Evolutionary conservation across 2,797 vertebrate species (phyloP).

Genomic region (Sardinella longiceps): DNA sequence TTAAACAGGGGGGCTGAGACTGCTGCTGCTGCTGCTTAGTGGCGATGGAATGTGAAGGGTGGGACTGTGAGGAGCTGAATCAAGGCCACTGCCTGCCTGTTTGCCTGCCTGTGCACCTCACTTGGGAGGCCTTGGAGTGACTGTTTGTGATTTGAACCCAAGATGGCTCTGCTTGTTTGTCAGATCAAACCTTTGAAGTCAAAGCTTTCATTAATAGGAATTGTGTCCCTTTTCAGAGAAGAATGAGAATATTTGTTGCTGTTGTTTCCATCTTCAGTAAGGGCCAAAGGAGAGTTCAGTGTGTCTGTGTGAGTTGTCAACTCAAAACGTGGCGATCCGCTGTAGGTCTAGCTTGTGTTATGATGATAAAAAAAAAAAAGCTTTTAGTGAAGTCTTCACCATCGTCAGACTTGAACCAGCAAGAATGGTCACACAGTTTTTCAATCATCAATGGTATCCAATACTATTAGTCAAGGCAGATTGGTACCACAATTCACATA

Average conservation of each 20-base stretch:
- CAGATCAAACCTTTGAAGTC: background rate
- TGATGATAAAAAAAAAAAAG: background rate
- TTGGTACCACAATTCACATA: background rate
- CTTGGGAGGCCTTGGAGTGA: background rate
- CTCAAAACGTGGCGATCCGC: background rate
- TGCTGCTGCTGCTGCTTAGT: conserved; percentile 56
- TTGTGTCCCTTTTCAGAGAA: conserved; percentile 21
- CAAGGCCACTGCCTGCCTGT: background rate
- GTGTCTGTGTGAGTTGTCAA: background rate
- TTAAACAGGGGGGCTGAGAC: conserved; percentile 62
- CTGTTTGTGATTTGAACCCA: background rate
- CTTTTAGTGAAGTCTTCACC: background rate
- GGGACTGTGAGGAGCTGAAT: conserved; percentile 11
- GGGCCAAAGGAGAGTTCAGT: background rate
- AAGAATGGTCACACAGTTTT: background rate
- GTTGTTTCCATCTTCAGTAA: background rate
- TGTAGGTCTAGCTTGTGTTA: background rate
- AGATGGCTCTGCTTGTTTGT: background rate
- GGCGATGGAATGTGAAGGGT: conserved; percentile 67
- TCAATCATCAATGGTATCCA: background rate
- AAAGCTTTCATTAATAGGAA: background rate
- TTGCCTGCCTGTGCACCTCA: background rate
- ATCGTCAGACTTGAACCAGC: background rate
- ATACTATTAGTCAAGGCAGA: background rate
- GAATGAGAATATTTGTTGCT: background rate